Evolutionary conservation across 2,888 invertebrate genomes (phyloP).

Genomic region (Drosophila colorata): DNA sequence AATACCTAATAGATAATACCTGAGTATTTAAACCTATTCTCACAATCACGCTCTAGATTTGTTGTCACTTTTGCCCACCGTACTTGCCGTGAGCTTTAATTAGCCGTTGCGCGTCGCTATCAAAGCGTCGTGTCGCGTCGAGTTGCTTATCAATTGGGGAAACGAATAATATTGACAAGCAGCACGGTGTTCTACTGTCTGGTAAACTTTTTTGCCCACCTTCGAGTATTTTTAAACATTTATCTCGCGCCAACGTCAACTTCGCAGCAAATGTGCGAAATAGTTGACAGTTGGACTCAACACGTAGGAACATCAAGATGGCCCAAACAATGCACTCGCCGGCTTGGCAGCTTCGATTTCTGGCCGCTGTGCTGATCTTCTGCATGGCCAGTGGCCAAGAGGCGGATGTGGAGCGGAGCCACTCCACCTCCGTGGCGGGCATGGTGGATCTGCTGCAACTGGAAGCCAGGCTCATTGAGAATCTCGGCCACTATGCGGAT

Average conservation of each 20-base stretch:
- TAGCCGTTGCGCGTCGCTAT: slow-evolving; percentile 57
- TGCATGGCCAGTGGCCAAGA: slow-evolving; percentile 23
- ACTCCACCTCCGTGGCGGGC: slow-evolving; percentile 79
- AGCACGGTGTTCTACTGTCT: slow-evolving; percentile 3
- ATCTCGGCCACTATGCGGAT: slow-evolving; percentile 68
- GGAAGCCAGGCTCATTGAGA: slow-evolving; percentile 70
- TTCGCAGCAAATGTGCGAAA: slow-evolving; percentile 21
- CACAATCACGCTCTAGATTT: background rate
- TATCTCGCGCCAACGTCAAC: slow-evolving; percentile 51
- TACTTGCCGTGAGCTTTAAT: slow-evolving; percentile 53
- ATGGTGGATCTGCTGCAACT: slow-evolving; percentile 73
- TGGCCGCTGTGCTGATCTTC: slow-evolving; percentile 2
- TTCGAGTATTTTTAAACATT: slow-evolving; percentile 42
- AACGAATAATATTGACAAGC: slow-evolving; percentile 14
- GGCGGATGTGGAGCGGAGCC: slow-evolving; percentile 57
- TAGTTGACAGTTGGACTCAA: slow-evolving; percentile 47
- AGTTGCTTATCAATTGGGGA: slow-evolving; percentile 52
- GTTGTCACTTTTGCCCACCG: background rate
- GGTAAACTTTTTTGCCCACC: slow-evolving; percentile 19
- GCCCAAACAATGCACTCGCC: slow-evolving; percentile 19
- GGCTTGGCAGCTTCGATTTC: slow-evolving; percentile 12
- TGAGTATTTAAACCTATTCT: no score
- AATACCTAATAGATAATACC: no score
- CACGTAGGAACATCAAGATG: slow-evolving; percentile 52
- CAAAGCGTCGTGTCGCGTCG: slow-evolving; percentile 22